Evolutionary conservation across 2,888 invertebrate genomes (phyloP).

Genomic region (Magallana nippona): DNA sequence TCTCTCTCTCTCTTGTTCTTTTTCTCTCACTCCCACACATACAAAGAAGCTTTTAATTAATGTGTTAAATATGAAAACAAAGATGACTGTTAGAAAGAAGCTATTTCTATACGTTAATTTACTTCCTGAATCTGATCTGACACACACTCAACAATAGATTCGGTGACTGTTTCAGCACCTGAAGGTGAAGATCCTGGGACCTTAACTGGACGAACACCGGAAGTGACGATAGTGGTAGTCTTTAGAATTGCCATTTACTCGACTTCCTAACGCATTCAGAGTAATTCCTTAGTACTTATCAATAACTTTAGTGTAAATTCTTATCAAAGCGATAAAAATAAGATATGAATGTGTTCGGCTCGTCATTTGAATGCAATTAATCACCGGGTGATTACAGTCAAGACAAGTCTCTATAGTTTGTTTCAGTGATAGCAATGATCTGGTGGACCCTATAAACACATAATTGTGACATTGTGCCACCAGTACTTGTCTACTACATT

Average conservation of each 20-base stretch:
- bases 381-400: neutral
- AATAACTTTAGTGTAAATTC: neutral
- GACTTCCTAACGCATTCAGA: neutral
- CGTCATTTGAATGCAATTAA: neutral
- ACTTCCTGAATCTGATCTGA: neutral
- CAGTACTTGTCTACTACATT: too few relatives aligned
- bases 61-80: neutral
- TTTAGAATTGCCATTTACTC: neutral
- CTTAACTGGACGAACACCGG: neutral
- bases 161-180: too few relatives aligned
- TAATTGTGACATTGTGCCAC: too few relatives aligned
- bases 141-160: too few relatives aligned
- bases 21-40: too few relatives aligned
- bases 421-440: too few relatives aligned
- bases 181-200: neutral
- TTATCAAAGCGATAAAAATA: neutral
- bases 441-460: too few relatives aligned
- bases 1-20: too few relatives aligned
- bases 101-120: neutral
- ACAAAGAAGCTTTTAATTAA: too few relatives aligned
- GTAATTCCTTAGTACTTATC: neutral
- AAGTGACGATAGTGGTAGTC: slow-evolving; percentile 6
- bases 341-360: neutral
- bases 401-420: too few relatives aligned
- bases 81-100: neutral